phyloP scores from a whole-genome alignment of 2,888 invertebrate species.

The Synergus itoensis region DNA sequence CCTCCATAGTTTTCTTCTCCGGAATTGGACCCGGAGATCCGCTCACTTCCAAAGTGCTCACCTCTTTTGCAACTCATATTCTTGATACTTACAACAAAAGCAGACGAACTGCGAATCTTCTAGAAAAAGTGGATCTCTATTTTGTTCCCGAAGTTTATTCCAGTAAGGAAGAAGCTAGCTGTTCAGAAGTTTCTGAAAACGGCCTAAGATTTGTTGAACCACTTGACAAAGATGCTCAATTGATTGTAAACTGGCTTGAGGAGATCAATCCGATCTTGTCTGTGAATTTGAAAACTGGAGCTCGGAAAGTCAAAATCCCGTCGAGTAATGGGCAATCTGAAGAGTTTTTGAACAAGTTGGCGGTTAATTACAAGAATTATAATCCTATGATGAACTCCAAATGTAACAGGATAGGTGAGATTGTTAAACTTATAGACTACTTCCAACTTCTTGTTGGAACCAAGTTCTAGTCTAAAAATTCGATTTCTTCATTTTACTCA shows the following conservation, averaged over 20 bases:
- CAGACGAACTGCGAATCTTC: constrained; percentile 58
- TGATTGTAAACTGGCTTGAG: constrained; percentile 69
- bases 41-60: constrained; percentile 68
- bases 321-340: constrained; percentile 57
- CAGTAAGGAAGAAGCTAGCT: constrained; percentile 59
- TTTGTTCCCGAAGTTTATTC: constrained; percentile 71
- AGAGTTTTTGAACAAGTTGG: constrained; percentile 55
- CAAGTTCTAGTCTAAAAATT: no score
- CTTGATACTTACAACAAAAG: constrained; percentile 65
- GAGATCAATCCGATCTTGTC: constrained; percentile 67
- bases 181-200: constrained; percentile 56
- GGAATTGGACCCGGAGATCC: constrained; percentile 69
- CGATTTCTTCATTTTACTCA: no score
- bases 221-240: constrained; percentile 59
- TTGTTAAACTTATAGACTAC: no score
- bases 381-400: constrained; percentile 62
- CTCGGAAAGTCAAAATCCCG: constrained; percentile 72
- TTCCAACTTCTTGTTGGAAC: no score
- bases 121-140: constrained; percentile 69
- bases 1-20: constrained; percentile 69
- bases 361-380: constrained; percentile 61
- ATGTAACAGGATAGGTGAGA: constrained; percentile 59
- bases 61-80: constrained; percentile 68
- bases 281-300: constrained; percentile 72
- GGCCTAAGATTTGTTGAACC: constrained; percentile 52